These are phyloP conservation scores for Cotesia congregata DNA, from an alignment of 2,888 invertebrate species.

Conservation along the genomic window DNA sequence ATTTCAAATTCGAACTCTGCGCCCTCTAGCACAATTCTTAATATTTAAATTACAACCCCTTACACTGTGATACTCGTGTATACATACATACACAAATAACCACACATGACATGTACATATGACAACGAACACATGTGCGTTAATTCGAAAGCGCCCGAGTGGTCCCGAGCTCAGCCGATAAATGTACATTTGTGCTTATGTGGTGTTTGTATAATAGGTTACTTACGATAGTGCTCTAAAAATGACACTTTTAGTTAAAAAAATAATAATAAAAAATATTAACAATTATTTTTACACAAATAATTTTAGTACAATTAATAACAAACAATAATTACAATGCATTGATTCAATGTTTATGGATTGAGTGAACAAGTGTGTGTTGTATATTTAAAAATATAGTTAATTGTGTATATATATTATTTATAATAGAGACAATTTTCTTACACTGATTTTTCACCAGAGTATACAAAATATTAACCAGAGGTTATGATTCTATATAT, in stretches of 20 bases:
- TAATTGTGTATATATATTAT: not conserved
- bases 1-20: too few relatives aligned
- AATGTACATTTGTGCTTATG: constrained; percentile 58
- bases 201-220: constrained; percentile 69
- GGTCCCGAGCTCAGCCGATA: not conserved
- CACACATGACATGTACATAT: not conserved
- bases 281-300: constrained; percentile 42
- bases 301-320: not conserved
- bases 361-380: not conserved
- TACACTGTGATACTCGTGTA: not conserved
- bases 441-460: not conserved
- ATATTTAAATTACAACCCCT: not conserved
- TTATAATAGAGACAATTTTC: constrained; percentile 1
- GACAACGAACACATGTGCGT: not conserved
- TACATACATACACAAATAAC: not conserved
- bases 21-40: too few relatives aligned
- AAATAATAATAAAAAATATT: constrained; percentile 61
- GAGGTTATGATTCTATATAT: not conserved
- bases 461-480: not conserved
- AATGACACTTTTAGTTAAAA: constrained; percentile 65
- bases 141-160: not conserved
- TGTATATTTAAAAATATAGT: not conserved
- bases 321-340: not conserved
- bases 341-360: not conserved
- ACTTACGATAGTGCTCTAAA: constrained; percentile 60